Evolutionary conservation across 35 echinoderm and acorn worm genomes (phyloP).

Genomic region (Ophiothrix spiculata): DNA sequence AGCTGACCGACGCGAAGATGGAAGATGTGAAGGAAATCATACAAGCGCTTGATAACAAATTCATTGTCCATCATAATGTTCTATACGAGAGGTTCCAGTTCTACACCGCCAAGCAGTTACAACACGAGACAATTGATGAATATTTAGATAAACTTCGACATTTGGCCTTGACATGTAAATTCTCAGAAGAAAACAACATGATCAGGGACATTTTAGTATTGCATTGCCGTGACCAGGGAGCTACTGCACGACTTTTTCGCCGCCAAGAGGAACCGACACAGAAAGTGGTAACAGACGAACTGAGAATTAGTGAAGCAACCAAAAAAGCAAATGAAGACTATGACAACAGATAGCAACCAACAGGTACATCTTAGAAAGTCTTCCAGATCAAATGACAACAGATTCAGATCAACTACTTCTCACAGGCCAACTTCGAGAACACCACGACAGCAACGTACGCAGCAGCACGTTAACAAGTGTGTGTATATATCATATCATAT

Average conservation of each 20-base stretch:
- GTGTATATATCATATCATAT: no score
- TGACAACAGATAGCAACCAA: background rate
- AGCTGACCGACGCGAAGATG: constrained; percentile 1
- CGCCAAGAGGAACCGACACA: background rate
- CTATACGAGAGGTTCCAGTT: constrained; percentile 50
- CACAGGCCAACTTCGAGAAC: background rate
- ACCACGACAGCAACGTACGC: background rate
- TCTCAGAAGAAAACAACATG: constrained; percentile 18
- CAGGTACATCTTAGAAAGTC: background rate
- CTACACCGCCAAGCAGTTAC: constrained; percentile 17
- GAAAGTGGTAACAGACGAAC: constrained; percentile 7
- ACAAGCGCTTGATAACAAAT: constrained; percentile 11
- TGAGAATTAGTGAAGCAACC: constrained; percentile 21
- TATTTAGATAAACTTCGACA: constrained; percentile 24
- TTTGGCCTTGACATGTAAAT: constrained; percentile 43
- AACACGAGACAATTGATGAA: constrained; percentile 14
- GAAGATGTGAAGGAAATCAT: constrained; percentile 2
- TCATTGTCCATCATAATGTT: constrained; percentile 15
- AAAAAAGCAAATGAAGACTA: constrained; percentile 21
- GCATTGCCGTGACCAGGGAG: constrained; percentile 13
- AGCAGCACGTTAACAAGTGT: background rate
- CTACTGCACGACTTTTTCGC: constrained; percentile 21
- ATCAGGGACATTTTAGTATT: constrained; percentile 54
- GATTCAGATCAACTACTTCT: background rate
- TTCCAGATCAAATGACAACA: background rate